These are phyloP conservation scores for Turritopsis dohrnii DNA, from an alignment of 30 jellyfish, hydroid and myxozoan genomes.

Conservation along the genomic window DNA sequence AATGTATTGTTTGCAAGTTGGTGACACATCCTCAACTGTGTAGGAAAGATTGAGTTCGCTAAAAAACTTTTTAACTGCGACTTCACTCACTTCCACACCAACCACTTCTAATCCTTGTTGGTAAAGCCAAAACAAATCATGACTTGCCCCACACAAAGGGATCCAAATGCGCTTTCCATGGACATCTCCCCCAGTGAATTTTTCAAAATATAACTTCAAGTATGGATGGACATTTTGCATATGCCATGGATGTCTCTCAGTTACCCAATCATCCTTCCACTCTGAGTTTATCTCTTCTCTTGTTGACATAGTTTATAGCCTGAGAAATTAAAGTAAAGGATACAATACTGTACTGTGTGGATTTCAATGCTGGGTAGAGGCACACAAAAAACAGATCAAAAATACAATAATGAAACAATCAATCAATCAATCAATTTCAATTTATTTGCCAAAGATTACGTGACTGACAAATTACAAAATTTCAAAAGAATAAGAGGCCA, in stretches of 20 bases:
- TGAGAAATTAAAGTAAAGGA: no score
- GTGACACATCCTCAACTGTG: slow-evolving; percentile 29
- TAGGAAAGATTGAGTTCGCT: slow-evolving; percentile 36
- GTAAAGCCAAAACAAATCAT: slow-evolving; percentile 58
- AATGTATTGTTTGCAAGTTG: background rate
- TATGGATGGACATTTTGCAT: slow-evolving; percentile 1
- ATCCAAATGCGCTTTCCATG: slow-evolving; percentile 33
- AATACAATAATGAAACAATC: background rate
- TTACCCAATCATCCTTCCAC: slow-evolving; percentile 24
- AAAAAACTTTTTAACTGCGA: slow-evolving; percentile 46
- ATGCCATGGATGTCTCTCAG: slow-evolving; percentile 16
- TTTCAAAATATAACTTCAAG: slow-evolving; percentile 9
- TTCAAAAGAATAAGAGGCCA: no score
- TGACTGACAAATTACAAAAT: no score
- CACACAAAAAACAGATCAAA: background rate
- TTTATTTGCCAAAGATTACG: background rate
- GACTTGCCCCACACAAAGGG: slow-evolving; percentile 72
- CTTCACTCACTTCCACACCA: slow-evolving; percentile 69
- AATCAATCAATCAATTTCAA: background rate
- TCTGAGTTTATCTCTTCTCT: slow-evolving; percentile 5
- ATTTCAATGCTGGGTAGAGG: no score
- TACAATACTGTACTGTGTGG: no score
- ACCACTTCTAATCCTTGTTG: slow-evolving; percentile 60
- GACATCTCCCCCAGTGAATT: slow-evolving; percentile 22
- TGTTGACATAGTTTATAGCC: slow-evolving; percentile 13